Evolutionary conservation across 2,888 invertebrate species (phyloP), one percentile per base, ranked within the genome.

Genomic region (Sisyra nigra): DNA sequence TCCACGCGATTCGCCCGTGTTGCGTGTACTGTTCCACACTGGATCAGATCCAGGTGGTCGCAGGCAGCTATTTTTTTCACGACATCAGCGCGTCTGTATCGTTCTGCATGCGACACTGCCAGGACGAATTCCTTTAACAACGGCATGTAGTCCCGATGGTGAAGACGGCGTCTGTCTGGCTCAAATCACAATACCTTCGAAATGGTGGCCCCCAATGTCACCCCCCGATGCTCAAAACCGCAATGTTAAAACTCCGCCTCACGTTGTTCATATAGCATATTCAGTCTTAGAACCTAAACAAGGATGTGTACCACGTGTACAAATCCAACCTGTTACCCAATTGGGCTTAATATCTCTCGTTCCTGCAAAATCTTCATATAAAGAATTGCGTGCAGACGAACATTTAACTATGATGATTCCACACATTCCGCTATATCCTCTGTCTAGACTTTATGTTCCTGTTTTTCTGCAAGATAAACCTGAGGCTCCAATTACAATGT

Each of bases 131-230:
- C 72, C 79, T 3, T 66, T 92, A 48, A 83, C 86, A 42, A 83
- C 91, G 0, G 84, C 88, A n/a, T 94, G 93, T 63, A 87, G 87
- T 54, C 91, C 93, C 2, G 88, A 87, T 58, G 86, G 87, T 9
- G 85, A 88, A 56, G 89, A 92, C 57, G 88, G 91, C 1, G 92
- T 91, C 1, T 94, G 93, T 58, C 71, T 94, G 42, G 89, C 89
- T 0, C 84, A 87, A 58, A 68, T 89, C 45, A 82, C 86, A 2
- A 74, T 94, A 31, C 94, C 93, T 0, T 80, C 87, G 8, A 76
- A 79, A 42, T 94, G 93, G 93, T 94, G 93, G 92, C 77, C 80
- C 14, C 76, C 84, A 1, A 57, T 79, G 44, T 76, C 76, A 3
- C 67, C 74, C 1, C 74, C 74, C 0, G 71, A 72, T 46, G 75